These are phyloP conservation scores for Xenotilapia caudafasciata DNA, from an alignment of 2,113 vertebrate species.

Conservation along the genomic window DNA sequence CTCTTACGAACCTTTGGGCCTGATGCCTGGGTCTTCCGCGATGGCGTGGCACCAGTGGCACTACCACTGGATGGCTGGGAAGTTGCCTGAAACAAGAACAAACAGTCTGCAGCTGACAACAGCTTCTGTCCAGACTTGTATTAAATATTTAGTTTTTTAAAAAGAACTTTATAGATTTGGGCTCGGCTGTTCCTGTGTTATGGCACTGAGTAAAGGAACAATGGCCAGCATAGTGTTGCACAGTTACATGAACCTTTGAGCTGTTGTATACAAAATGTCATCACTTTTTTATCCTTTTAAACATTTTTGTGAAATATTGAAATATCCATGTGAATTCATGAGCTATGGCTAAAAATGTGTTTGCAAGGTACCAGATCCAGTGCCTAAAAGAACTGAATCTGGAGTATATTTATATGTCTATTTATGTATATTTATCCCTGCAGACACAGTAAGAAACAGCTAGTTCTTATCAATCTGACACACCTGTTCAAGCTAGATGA, in stretches of 20 bases:
- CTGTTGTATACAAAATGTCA: not conserved
- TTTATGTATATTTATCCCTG: not conserved
- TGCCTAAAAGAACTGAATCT: not conserved
- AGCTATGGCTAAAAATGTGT: not conserved
- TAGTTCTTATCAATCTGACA: not conserved
- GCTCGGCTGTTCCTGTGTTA: not conserved
- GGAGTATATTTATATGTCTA: not conserved
- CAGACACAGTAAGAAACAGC: not conserved
- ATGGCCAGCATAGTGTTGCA: not conserved
- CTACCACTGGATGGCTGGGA: constrained; percentile 43
- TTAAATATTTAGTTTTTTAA: not conserved
- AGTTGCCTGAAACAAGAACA: not conserved
- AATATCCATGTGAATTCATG: not conserved
- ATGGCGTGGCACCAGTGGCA: constrained; percentile 68
- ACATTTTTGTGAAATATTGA: not conserved
- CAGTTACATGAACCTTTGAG: not conserved
- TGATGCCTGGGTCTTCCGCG: constrained; percentile 68
- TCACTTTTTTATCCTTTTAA: not conserved
- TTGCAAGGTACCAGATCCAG: fast-evolving
- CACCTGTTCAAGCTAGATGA: not conserved
- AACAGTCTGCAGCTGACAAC: not conserved
- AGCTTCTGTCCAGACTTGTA: not conserved
- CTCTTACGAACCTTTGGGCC: constrained; percentile 91
- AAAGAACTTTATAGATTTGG: not conserved
- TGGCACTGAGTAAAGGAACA: not conserved